Base-by-base conservation (phyloP, 2,888 invertebrate species). In the Dascillus cervinus region DNA sequence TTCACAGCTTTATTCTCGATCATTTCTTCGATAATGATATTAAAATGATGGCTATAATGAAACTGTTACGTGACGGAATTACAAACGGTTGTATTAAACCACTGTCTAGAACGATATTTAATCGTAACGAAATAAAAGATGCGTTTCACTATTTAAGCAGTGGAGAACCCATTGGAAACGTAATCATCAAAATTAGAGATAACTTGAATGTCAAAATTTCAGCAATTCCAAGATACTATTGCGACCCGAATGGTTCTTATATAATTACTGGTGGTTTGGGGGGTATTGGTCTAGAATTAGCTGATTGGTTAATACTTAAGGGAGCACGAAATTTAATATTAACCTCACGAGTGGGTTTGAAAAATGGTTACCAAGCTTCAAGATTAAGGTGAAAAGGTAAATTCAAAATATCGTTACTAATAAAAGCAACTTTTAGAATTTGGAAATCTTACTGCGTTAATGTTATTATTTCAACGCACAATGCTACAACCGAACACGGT, bases 271-370 rank as follows among this genome's bases (percentile, higher is more conserved):
- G 86, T 6, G 92, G 94, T 23, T 70, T 95, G 1, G 95, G 95
- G 22, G 94, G 94, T 0, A 89, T 95, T 55, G 95, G 94, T 3
- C 67, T 95, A 26, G 94, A 95, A 60, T 62, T 94, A 26, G 79
- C 82, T 0, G 83, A 89, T 51, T 91, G 89, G 88, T 66, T 96
- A 50, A 73, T 90, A 26, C 61, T 84, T 28, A 73, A 91, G 41
- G 92, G 91, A 0, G 90, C 83, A 0, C 74, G 69, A 46, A 81
- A 83, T 43, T 49, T 94, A 6, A 72, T 92, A 1, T 69, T 94
- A 0, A 85, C 83, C 0, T 90, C 91, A 0, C 75, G 90, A 35
- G 73, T 73, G 10, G 92, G 92, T 2, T 60, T 90, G 15, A 70
- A 71, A 23, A 85, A 80, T 31, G 88, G 90, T 13, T 94, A 92